Evolutionary conservation across 2,797 vertebrate species (phyloP), one percentile per base, ranked within the genome.

Genomic region (Anguilla megastoma): DNA sequence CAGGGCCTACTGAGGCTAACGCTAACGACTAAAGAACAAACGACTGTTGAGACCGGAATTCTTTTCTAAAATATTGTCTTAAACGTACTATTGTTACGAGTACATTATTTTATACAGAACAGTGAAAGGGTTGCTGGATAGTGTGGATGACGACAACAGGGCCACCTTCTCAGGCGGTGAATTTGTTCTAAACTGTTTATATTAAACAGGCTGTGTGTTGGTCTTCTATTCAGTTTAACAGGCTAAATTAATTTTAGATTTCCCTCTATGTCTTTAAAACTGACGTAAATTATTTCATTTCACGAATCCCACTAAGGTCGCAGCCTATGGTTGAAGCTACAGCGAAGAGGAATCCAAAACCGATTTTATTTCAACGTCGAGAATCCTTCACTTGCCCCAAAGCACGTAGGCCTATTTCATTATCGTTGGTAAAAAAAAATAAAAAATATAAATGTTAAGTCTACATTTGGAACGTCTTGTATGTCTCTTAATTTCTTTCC

Each of bases 131-230:
- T 91, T 92, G 90, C 91, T 94, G 92, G 91, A 94, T 92, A 91
- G 92, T 87, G 93, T 50, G 92, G 93, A 94, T 94, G 93, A 95
- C 93, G 93, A 93, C 92, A 92, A 91, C 89, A 89, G 93, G 93
- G 94, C 93, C 93, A 93, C 92, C 94, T 92, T 88, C 63, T 92
- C 91, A 83, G 90, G 93, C 89, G 91, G 90, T 90, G 86, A 91
- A 92, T 92, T 88, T 41, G 90, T 93, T 87, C 91, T 91, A 88
- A 74, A 90, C 89, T 88, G 92, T 91, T 80, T 74, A 58, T 87
- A 85, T 88, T 54, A 84, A 41, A 66, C 48, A 45, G 52, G 27
- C 86, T 84, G 30, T 85, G 87, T 91, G 92, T 66, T 50, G 33
- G 76, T 84, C 48, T 50, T 60, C 50, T 9, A 41, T 27, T 74